Evolutionary conservation across 2,113 vertebrate species (phyloP).

Genomic region (Speoplatyrhinus poulsoni): DNA sequence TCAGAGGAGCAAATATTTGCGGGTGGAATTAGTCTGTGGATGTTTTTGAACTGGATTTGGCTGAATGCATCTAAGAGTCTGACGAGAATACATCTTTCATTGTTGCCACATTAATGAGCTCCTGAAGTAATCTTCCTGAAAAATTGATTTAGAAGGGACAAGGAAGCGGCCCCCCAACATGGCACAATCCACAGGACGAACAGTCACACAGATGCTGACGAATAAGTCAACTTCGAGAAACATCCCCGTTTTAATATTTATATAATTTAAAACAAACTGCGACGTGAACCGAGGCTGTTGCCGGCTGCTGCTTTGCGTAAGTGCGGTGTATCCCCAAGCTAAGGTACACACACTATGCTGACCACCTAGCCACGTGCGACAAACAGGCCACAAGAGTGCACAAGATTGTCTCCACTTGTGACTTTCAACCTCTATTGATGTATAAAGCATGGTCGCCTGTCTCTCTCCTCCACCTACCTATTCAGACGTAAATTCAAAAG

Average conservation of each 20-base stretch:
- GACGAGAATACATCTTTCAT: slow-evolving; percentile 17
- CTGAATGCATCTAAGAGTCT: slow-evolving; percentile 9
- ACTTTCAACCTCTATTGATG: slow-evolving; percentile 1
- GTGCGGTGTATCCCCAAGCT: not conserved
- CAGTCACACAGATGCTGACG: not conserved
- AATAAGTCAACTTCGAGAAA: not conserved
- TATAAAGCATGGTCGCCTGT: slow-evolving; percentile 8
- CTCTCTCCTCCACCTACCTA: slow-evolving; percentile 5
- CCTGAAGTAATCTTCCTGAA: not conserved
- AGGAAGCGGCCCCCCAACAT: too few species aligned
- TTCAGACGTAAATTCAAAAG: slow-evolving; percentile 5
- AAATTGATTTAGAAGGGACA: not conserved
- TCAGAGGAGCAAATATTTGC: slow-evolving; percentile 3
- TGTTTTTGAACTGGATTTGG: not conserved
- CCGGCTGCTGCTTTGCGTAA: not conserved
- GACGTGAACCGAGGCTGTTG: not conserved
- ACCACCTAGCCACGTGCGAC: not conserved
- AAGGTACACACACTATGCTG: slow-evolving; percentile 1
- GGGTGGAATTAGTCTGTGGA: not conserved
- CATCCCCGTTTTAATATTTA: not conserved
- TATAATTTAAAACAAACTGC: not conserved
- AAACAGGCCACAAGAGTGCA: not conserved
- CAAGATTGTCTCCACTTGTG: not conserved
- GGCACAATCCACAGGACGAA: not conserved
- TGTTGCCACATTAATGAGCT: not conserved